These are phyloP conservation scores for Sebastes hopkinsi DNA, from an alignment of 2,797 vertebrate species.

Conservation along the genomic window DNA sequence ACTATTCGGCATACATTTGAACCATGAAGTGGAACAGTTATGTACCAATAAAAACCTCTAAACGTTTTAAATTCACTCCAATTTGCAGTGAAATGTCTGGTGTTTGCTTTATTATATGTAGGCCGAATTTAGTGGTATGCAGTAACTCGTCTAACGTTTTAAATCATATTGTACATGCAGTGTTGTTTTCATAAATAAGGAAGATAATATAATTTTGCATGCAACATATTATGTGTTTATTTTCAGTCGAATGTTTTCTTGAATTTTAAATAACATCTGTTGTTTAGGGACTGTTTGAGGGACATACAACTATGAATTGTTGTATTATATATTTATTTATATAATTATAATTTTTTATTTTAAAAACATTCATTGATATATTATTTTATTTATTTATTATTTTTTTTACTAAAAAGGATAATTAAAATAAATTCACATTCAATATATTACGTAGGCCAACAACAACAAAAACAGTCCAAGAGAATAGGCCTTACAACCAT, in stretches of 20 bases:
- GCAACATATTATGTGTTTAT: background rate
- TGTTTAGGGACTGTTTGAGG: background rate
- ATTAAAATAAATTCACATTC: no score
- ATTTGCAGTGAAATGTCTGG: background rate
- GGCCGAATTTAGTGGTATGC: background rate
- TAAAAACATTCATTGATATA: no score
- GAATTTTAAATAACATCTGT: background rate
- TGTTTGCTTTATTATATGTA: background rate
- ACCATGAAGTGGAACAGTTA: accelerated
- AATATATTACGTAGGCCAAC: no score
- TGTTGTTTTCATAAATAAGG: background rate
- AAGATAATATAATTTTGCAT: background rate
- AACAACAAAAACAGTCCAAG: no score
- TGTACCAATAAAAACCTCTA: background rate
- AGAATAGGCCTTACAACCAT: no score
- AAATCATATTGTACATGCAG: accelerated
- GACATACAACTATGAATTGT: no score
- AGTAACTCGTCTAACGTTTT: accelerated
- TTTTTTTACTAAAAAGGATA: no score
- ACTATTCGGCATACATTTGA: background rate
- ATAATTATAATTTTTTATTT: no score
- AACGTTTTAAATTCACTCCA: background rate
- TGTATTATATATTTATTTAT: no score
- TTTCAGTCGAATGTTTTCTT: no score
- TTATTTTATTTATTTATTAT: no score